Evolutionary conservation across 2,797 vertebrate species (phyloP), one percentile per base, ranked within the genome.

Genomic region (Apodemus agrarius): DNA sequence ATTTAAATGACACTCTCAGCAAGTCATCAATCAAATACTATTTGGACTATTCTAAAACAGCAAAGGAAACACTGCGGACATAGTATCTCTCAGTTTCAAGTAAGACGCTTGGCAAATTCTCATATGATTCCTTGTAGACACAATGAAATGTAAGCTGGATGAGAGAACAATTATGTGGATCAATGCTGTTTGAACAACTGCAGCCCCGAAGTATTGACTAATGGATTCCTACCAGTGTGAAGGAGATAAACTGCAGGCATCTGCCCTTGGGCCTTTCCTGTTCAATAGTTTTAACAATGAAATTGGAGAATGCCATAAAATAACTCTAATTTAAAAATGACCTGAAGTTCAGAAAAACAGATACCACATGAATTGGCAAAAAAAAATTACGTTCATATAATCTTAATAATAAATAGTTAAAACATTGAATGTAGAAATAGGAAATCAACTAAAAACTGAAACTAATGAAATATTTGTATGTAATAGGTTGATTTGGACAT

Each of bases 211-310:
- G 22, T 78, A 84, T 52, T 84, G 43, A 83, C 87, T 54, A 63
- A 49, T 61, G 54, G 52, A 72, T 46, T 43, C 91, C 84, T 80
- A n/a, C 37, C 43, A 26, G 40, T 63, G 24, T 26, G 37, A 87
- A 93, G 63, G 49, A 89, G 22, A 63, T 59, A 57, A 61, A n/a
- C 63, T 89, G 8, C 40, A 65, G 34, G 37, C 4, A 22, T 80
- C 52, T 59, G 26, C 40, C 14, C 34, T 59, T 43, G 16, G 12
- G 4, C 21, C 69, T 90, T 72, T 91, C 49, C 61, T 43, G 59
- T 69, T 83, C 57, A 88, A 72, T 49, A 90, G 65, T 94, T 84
- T 78, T 67, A 76, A 80, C 63, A 90, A 16, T 81, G 78, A 84
- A 86, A 95, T 13, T n/a, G 22, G 31, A 72, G 34, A 91, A 72